These are phyloP conservation scores for Tipula lateralis DNA, from an alignment of 2,888 invertebrate species.

Conservation along the genomic window DNA sequence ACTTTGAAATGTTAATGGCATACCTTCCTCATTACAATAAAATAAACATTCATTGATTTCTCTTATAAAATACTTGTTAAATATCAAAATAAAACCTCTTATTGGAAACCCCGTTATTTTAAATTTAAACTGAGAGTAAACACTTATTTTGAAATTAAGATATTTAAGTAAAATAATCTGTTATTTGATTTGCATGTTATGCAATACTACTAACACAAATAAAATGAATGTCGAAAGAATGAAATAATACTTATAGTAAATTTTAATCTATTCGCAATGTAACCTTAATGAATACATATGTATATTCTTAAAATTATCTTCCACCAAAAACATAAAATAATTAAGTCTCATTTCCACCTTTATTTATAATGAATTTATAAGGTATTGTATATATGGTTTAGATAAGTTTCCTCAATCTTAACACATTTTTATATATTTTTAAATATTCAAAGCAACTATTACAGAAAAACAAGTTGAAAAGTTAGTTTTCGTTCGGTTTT, in stretches of 20 bases:
- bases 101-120: no score
- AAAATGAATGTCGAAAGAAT: background rate
- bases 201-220: no score
- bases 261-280: background rate
- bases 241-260: background rate
- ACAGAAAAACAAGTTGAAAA: background rate
- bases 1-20: no score
- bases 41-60: no score
- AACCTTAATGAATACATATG: background rate
- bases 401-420: background rate
- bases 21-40: no score
- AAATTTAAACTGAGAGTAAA: no score
- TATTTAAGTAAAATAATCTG: no score
- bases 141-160: no score
- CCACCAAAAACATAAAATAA: background rate
- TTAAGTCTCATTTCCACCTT: background rate
- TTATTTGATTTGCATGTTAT: no score
- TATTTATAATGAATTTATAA: background rate
- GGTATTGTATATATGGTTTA: background rate
- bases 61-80: no score
- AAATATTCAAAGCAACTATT: background rate
- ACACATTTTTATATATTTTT: background rate
- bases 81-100: no score
- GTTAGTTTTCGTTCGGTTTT: background rate
- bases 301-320: background rate